phyloP scores from a whole-genome alignment of 2,797 vertebrate genomes.

The Lagothrix lagotricha region DNA sequence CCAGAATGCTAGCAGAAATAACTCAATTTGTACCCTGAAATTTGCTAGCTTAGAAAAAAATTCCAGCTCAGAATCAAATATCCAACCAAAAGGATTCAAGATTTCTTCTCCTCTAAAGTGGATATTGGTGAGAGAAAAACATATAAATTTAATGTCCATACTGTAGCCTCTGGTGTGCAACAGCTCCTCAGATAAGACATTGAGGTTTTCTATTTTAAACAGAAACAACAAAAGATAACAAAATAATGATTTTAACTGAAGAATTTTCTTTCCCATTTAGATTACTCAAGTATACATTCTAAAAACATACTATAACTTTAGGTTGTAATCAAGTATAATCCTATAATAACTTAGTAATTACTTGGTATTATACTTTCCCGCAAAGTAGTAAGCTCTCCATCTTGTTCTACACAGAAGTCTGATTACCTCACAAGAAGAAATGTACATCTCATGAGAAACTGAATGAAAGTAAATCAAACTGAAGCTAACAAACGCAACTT shows the following conservation, averaged over 20 bases:
- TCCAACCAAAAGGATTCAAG: neutral
- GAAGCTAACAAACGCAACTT: neutral
- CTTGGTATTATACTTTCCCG: neutral
- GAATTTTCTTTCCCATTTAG: neutral
- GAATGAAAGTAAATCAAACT: neutral
- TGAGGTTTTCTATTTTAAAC: slow-evolving; percentile 23
- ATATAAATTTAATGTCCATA: neutral
- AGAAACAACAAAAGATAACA: neutral
- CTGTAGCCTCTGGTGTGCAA: neutral
- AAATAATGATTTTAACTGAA: slow-evolving; percentile 20
- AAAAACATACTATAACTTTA: neutral
- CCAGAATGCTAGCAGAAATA: neutral
- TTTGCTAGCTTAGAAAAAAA: slow-evolving; percentile 18
- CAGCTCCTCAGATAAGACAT: neutral
- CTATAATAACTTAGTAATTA: neutral
- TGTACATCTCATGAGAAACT: neutral
- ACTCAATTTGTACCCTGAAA: slow-evolving; percentile 6
- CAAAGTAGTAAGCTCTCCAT: neutral
- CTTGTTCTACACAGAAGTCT: neutral
- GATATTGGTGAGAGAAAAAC: neutral
- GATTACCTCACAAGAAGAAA: neutral
- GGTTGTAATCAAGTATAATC: neutral
- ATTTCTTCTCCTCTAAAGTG: neutral
- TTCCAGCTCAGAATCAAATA: neutral
- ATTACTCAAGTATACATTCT: neutral